phyloP scores from a whole-genome alignment of 1,140 invertebrate genomes.

The Luehdorfia chinensis region DNA sequence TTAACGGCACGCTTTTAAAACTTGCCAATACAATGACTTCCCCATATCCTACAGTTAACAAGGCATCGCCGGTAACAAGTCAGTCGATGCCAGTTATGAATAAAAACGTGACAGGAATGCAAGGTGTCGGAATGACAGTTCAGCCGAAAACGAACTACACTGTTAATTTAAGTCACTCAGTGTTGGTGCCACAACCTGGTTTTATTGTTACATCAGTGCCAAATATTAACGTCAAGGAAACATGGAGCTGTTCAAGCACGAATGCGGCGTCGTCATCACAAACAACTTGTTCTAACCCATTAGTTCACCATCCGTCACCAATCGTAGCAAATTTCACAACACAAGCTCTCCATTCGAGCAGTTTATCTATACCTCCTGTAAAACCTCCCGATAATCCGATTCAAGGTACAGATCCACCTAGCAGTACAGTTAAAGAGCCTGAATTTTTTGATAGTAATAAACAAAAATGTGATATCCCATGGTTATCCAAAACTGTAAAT shows the following conservation, averaged over 20 bases:
- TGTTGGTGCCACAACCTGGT: constrained; percentile 69
- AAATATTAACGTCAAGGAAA: constrained; percentile 74
- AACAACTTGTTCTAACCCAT: constrained; percentile 54
- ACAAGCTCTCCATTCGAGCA: constrained; percentile 60
- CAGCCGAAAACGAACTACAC: constrained; percentile 68
- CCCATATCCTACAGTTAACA: constrained; percentile 50
- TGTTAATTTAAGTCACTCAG: constrained; percentile 66
- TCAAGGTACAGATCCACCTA: constrained; percentile 66
- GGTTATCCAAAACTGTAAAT: constrained; percentile 71
- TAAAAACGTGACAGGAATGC: constrained; percentile 57
- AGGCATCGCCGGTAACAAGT: constrained; percentile 48
- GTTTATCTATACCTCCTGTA: constrained; percentile 65
- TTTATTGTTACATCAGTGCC: constrained; percentile 74
- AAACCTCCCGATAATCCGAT: constrained; percentile 72
- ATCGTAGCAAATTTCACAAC: constrained; percentile 49
- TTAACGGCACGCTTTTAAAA: constrained; percentile 73
- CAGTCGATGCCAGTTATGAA: constrained; percentile 59
- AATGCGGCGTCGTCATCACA: constrained; percentile 50
- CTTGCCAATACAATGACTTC: constrained; percentile 61
- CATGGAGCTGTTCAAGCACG: constrained; percentile 66
- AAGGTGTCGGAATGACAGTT: constrained; percentile 58
- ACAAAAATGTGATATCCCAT: constrained; percentile 69
- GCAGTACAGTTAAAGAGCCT: constrained; percentile 64
- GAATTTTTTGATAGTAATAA: constrained; percentile 49
- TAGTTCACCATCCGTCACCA: constrained; percentile 54